Percentiles rank a stretch among this genome's conserved stretches.
These are phyloP conservation scores for Meteorus colon DNA, from an alignment of 2,888 invertebrate species.

Conservation along the genomic window DNA sequence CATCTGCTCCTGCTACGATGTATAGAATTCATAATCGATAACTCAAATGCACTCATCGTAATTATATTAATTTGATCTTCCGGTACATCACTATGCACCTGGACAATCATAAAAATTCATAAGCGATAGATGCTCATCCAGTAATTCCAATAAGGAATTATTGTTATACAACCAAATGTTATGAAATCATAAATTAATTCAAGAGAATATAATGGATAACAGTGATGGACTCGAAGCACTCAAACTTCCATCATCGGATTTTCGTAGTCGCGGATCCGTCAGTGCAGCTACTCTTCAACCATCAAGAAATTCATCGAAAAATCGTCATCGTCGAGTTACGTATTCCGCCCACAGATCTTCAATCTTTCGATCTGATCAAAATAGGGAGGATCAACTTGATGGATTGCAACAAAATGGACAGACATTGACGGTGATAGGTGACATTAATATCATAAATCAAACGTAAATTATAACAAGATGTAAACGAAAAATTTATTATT, in stretches of 20 bases:
- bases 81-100: too few relatives aligned
- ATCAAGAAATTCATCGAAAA: neutral
- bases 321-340: conserved; percentile 36
- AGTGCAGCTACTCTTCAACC: conserved; percentile 3
- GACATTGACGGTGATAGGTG: conserved; percentile 43
- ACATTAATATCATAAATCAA: conserved; percentile 48
- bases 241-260: neutral
- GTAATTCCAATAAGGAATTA: too few relatives aligned
- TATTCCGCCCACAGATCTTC: conserved; percentile 22
- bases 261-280: neutral
- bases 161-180: too few relatives aligned
- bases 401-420: conserved; percentile 28
- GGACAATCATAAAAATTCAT: too few relatives aligned
- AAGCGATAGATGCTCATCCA: too few relatives aligned
- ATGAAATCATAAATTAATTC: neutral
- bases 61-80: too few relatives aligned
- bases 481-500: neutral
- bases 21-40: too few relatives aligned
- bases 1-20: neutral
- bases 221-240: neutral
- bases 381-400: neutral
- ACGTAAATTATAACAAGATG: conserved; percentile 36
- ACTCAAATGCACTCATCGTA: too few relatives aligned
- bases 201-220: neutral
- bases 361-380: neutral